These are phyloP conservation scores for Sesia apiformis DNA, from an alignment of 2,888 invertebrate genomes.

Conservation along the genomic window DNA sequence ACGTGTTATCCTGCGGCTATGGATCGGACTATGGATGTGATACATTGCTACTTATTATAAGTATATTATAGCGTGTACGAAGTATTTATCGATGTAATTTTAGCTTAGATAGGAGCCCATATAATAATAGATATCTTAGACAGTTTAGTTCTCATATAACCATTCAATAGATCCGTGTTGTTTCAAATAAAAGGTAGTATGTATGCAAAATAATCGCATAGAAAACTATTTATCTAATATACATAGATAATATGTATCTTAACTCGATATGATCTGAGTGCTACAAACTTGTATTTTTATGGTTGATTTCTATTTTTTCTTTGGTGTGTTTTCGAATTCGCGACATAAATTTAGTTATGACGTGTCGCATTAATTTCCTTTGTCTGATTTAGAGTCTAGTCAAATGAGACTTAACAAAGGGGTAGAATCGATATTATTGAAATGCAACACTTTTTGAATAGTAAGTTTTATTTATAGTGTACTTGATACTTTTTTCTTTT, in stretches of 20 bases:
- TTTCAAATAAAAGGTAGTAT: conserved; percentile 2
- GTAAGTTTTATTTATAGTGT: too few relatives aligned
- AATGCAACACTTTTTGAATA: too few relatives aligned
- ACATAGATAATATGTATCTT: conserved; percentile 26
- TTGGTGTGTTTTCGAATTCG: conserved; percentile 38
- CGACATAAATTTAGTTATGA: neutral
- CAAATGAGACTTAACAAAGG: too few relatives aligned
- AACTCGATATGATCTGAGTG: conserved; percentile 33
- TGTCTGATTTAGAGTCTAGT: too few relatives aligned
- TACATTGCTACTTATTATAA: conserved; percentile 61
- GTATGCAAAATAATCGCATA: conserved; percentile 21
- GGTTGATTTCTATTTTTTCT: conserved; percentile 39
- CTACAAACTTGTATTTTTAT: conserved; percentile 14
- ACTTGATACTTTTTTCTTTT: too few relatives aligned
- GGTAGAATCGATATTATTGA: too few relatives aligned
- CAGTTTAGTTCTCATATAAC: conserved; percentile 45
- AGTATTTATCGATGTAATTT: conserved; percentile 67
- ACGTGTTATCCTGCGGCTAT: conserved; percentile 32
- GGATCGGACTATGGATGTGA: conserved; percentile 63
- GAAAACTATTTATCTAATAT: conserved; percentile 35
- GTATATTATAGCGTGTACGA: conserved; percentile 51
- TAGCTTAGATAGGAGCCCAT: conserved; percentile 56
- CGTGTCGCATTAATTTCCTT: neutral
- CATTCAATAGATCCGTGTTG: conserved; percentile 23
- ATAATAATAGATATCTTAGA: conserved; percentile 40